phyloP scores from a whole-genome alignment of 2,797 vertebrate genomes.

The Falco biarmicus region DNA sequence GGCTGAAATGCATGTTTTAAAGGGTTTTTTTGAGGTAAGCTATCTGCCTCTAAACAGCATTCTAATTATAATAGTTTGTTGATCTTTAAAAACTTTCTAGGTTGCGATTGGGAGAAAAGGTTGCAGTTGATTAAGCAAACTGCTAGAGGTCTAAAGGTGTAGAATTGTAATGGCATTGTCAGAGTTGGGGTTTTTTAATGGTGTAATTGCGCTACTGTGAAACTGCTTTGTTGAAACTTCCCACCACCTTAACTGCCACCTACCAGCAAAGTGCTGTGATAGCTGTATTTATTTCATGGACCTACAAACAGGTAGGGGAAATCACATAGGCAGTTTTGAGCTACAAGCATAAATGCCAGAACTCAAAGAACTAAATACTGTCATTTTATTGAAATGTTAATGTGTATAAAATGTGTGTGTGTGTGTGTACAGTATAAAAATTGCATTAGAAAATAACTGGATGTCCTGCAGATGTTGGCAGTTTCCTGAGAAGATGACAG shows the following conservation, averaged over 20 bases:
- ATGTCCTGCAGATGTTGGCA: neutral
- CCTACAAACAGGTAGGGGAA: neutral
- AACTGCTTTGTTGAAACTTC: neutral
- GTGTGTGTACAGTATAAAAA: neutral
- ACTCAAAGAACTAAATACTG: neutral
- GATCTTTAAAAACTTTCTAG: neutral
- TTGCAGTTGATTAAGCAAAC: neutral
- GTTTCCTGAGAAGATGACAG: neutral
- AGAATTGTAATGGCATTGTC: neutral
- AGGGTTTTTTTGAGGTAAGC: neutral
- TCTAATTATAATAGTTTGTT: neutral
- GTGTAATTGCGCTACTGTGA: neutral
- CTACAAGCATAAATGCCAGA: neutral
- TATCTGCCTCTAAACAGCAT: neutral
- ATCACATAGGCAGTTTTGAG: neutral
- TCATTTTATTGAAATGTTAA: neutral
- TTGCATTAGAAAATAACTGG: neutral
- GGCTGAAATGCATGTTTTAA: neutral
- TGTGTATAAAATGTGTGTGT: neutral
- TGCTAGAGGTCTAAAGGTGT: neutral
- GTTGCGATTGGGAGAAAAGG: neutral
- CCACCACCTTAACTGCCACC: neutral
- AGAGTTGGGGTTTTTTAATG: neutral
- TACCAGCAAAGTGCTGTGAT: neutral
- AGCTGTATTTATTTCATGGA: neutral